A percentile compares a stretch with the other conserved stretches of the same genome.
phyloP scores from a whole-genome alignment of 2,113 vertebrate genomes.

The Redunca redunca region DNA sequence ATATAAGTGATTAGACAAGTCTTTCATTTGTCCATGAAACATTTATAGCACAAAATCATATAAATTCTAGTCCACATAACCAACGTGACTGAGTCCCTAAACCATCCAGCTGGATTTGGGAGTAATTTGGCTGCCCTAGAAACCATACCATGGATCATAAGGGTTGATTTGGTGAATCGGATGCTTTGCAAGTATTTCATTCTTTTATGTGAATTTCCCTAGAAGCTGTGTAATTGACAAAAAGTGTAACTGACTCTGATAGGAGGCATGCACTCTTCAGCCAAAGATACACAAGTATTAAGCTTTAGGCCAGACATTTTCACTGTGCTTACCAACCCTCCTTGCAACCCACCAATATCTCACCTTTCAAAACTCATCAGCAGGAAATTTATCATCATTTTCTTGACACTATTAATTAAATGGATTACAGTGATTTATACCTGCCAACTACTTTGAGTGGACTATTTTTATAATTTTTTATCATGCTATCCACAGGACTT shows the following conservation, averaged over 20 bases:
- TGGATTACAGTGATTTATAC: not conserved
- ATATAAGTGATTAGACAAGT: not conserved
- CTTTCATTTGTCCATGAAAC: constrained; percentile 7
- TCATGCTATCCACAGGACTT: not conserved
- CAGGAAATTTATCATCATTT: not conserved
- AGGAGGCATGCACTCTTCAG: not conserved
- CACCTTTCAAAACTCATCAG: not conserved
- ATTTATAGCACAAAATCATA: not conserved
- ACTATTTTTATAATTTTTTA: constrained; percentile 11
- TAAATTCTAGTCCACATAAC: not conserved
- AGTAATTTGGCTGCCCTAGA: not conserved
- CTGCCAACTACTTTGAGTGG: not conserved
- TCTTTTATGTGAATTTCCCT: not conserved
- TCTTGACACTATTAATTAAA: not conserved
- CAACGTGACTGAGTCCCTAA: not conserved
- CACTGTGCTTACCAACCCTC: not conserved
- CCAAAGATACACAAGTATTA: not conserved
- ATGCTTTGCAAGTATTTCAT: not conserved
- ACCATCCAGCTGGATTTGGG: not conserved
- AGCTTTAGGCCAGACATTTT: not conserved
- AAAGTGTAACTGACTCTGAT: not conserved
- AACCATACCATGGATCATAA: not conserved
- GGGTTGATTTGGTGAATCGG: not conserved
- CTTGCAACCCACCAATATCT: not conserved
- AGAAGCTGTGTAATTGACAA: not conserved